These are phyloP conservation scores for Idris sp. DNA, from an alignment of 1,140 invertebrate species.

Conservation along the genomic window DNA sequence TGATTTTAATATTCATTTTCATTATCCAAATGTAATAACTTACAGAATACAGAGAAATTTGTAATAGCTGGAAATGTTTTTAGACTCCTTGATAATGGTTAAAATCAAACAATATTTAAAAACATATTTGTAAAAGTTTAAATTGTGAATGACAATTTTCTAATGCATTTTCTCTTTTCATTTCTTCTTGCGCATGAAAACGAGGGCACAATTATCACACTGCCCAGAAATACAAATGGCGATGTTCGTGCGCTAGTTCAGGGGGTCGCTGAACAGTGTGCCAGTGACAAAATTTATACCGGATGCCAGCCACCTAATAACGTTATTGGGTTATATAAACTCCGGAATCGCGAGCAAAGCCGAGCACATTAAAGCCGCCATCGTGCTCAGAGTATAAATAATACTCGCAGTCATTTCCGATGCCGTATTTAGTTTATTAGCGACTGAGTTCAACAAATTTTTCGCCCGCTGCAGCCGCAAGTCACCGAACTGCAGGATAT, in stretches of 20 bases:
- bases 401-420: slow-evolving; percentile 75
- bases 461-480: slow-evolving; percentile 58
- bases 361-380: slow-evolving; percentile 70
- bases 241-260: slow-evolving; percentile 45
- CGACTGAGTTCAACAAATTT: slow-evolving; percentile 65
- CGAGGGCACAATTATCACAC: slow-evolving; percentile 41
- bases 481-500: slow-evolving; percentile 68
- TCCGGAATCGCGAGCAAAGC: slow-evolving; percentile 56
- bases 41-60: too few species aligned
- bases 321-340: slow-evolving; percentile 76
- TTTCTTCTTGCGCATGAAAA: slow-evolving; percentile 44
- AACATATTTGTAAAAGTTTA: slow-evolving; percentile 25
- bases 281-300: slow-evolving; percentile 73
- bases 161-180: slow-evolving; percentile 38
- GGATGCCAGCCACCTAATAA: slow-evolving; percentile 75
- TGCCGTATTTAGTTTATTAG: slow-evolving; percentile 76
- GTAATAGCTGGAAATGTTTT: too few species aligned
- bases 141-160: slow-evolving; percentile 46
- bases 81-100: too few species aligned
- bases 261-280: slow-evolving; percentile 50
- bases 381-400: slow-evolving; percentile 72
- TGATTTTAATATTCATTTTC: too few species aligned
- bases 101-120: too few species aligned
- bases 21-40: too few species aligned
- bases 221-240: slow-evolving; percentile 54